Conservation (phyloP, 30 jellyfish, hydroid and myxozoan genomes). For the Nemopilema nomurai region DNA sequence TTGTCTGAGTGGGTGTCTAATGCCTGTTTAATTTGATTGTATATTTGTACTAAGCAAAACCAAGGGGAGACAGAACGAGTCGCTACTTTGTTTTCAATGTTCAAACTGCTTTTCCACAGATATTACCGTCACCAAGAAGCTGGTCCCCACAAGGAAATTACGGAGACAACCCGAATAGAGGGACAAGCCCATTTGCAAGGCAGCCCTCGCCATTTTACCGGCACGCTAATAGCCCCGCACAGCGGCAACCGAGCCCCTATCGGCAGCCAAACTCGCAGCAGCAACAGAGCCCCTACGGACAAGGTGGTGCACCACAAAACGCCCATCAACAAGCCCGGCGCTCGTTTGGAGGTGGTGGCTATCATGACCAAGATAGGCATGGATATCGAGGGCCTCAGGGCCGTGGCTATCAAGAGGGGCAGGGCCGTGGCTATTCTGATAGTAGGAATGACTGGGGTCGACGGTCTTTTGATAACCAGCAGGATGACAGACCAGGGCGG, state of each 20-base stretch:
- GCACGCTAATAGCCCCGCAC: neutral
- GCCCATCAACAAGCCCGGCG: neutral
- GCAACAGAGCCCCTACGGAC: neutral
- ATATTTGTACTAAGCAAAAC: neutral
- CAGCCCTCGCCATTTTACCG: conserved; percentile 1
- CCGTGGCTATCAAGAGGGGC: neutral
- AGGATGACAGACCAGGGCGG: neutral
- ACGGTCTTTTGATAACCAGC: conserved; percentile 8
- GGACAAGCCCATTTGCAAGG: conserved; percentile 5
- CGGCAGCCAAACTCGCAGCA: too few species aligned
- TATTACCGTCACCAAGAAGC: neutral
- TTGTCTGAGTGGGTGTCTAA: too few species aligned
- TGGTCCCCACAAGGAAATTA: neutral
- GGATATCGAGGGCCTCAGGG: neutral
- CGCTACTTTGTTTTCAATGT: neutral
- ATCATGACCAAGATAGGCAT: neutral
- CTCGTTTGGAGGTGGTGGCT: neutral
- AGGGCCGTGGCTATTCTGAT: neutral
- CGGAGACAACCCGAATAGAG: neutral
- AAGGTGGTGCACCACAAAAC: neutral
- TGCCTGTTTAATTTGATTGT: neutral
- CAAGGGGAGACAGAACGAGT: neutral
- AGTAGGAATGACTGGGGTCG: neutral
- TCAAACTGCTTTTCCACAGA: neutral
- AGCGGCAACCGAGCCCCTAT: conserved; percentile 4